Conservation (phyloP, 35 echinoderm and acorn worm genomes). For the Ptychodera flava region DNA sequence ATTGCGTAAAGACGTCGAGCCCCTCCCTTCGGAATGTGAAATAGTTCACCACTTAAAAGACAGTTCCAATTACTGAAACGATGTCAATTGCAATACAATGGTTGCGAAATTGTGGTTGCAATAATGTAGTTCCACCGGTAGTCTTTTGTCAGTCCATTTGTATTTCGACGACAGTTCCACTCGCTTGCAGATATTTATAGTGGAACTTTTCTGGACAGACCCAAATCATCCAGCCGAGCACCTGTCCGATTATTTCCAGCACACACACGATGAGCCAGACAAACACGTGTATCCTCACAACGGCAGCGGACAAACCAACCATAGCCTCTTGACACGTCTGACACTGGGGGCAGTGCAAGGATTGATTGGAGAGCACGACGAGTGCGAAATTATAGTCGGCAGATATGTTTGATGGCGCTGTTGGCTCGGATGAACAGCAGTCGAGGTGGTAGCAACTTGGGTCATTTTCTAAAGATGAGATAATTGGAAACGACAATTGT, state of each 20-base stretch:
- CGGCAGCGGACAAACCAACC: neutral
- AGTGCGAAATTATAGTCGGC: neutral
- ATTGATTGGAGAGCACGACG: too few species aligned
- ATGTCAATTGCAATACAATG: too few species aligned
- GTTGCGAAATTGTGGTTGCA: too few species aligned
- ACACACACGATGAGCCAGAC: neutral
- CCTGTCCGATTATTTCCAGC: neutral
- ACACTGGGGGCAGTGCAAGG: neutral
- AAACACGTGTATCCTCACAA: neutral
- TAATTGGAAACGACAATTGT: too few species aligned
- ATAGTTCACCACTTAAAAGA: too few species aligned
- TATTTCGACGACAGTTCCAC: neutral
- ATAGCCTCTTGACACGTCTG: neutral
- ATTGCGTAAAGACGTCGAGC: too few species aligned
- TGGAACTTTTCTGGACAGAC: neutral
- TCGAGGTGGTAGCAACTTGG: neutral
- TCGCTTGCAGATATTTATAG: neutral
- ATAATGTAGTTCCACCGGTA: too few species aligned
- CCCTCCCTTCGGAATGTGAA: too few species aligned
- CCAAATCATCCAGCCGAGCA: neutral
- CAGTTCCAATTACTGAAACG: too few species aligned
- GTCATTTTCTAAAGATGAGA: neutral
- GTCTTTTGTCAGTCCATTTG: neutral
- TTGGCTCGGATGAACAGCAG: neutral
- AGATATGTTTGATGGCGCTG: neutral